A percentile compares a stretch with the other conserved stretches of the same genome.
These are phyloP conservation scores for Calidris pygmaea DNA, from an alignment of 2,113 vertebrate species.

Conservation along the genomic window DNA sequence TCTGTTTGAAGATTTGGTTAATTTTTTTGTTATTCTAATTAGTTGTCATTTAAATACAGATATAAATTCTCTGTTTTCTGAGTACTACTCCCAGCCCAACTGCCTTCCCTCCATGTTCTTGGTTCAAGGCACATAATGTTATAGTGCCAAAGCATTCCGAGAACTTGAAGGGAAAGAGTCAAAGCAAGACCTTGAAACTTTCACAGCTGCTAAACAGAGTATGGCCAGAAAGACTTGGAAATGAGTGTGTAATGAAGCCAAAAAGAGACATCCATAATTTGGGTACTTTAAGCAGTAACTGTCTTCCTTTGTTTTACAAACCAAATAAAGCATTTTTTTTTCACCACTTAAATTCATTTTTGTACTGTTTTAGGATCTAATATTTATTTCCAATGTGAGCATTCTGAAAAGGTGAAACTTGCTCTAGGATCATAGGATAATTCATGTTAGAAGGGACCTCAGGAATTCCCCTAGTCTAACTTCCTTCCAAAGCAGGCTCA, in stretches of 20 bases:
- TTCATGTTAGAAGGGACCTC: not conserved
- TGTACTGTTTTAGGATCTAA: no score
- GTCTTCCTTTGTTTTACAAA: not conserved
- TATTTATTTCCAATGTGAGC: not conserved
- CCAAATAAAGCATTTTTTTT: not conserved
- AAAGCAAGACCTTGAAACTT: not conserved
- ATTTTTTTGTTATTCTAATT: not conserved
- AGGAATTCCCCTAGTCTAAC: not conserved
- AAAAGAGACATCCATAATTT: rapidly evolving
- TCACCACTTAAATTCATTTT: not conserved
- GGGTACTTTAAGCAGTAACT: not conserved
- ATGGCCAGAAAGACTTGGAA: not conserved
- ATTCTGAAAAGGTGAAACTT: not conserved
- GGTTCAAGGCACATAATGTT: not conserved
- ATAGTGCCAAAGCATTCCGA: not conserved
- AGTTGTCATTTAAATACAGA: not conserved
- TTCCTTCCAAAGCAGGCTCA: not conserved
- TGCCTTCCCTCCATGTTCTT: not conserved
- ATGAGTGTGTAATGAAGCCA: not conserved
- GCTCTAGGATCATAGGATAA: not conserved
- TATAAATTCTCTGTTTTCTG: not conserved
- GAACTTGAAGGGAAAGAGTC: not conserved
- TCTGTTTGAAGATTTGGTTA: not conserved
- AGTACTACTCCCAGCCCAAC: not conserved
- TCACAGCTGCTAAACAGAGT: not conserved